Percentiles rank a stretch among this genome's conserved stretches.
These are phyloP conservation scores for Hololepta plana DNA, from an alignment of 2,888 invertebrate species.

Conservation along the genomic window DNA sequence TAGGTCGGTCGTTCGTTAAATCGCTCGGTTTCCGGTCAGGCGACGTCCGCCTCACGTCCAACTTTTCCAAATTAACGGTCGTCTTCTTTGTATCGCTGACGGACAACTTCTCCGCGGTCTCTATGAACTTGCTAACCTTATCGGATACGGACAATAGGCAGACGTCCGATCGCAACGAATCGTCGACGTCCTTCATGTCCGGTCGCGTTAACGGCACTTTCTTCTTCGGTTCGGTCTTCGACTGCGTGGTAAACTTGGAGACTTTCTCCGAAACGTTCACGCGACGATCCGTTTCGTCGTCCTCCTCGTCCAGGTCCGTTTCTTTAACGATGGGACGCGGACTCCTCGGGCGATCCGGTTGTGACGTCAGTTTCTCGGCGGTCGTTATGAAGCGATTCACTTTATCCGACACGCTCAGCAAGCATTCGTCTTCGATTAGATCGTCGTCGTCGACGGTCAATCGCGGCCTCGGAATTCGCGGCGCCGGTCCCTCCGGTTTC, in stretches of 20 bases:
- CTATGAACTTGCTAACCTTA: slow-evolving; percentile 43
- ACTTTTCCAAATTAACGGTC: too few species aligned
- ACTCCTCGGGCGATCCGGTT: slow-evolving; percentile 19
- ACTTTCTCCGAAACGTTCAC: slow-evolving; percentile 36
- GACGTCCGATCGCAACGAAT: slow-evolving; percentile 28
- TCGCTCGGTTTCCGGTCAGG: too few species aligned
- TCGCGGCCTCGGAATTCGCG: slow-evolving; percentile 27
- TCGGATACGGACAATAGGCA: slow-evolving; percentile 43
- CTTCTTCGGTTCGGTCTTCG: slow-evolving; percentile 12
- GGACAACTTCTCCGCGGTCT: slow-evolving; percentile 40
- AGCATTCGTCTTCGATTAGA: slow-evolving; percentile 40
- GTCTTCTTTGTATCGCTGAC: too few species aligned
- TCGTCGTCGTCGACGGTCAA: slow-evolving; percentile 35
- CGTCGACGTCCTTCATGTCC: slow-evolving; percentile 15
- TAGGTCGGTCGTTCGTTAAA: neutral
- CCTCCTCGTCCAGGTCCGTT: slow-evolving; percentile 15
- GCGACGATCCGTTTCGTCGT: slow-evolving; percentile 23
- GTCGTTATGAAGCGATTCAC: slow-evolving; percentile 45
- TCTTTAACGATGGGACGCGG: slow-evolving; percentile 12
- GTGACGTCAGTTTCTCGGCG: slow-evolving; percentile 23
- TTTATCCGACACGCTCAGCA: slow-evolving; percentile 49
- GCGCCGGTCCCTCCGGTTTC: slow-evolving; percentile 20
- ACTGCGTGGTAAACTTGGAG: slow-evolving; percentile 23
- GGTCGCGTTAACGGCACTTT: slow-evolving; percentile 11
- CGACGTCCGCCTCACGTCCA: too few species aligned